phyloP scores from a whole-genome alignment of 2,797 vertebrate species.

The Sparus aurata region DNA sequence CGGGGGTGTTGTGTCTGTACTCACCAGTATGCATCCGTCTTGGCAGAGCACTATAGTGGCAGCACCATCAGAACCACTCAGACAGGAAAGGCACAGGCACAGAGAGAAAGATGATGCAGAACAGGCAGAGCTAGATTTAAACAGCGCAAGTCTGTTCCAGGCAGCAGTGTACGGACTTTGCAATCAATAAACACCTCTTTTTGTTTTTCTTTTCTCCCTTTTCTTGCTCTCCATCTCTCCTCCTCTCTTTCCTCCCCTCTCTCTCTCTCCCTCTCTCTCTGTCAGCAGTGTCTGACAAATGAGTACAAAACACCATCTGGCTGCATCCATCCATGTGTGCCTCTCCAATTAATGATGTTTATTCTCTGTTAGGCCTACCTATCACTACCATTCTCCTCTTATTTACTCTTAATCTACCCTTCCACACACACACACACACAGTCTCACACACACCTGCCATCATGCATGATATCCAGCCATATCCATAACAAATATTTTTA shows the following conservation, averaged over 20 bases:
- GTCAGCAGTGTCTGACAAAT: slow-evolving; percentile 84
- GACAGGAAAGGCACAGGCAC: slow-evolving; percentile 59
- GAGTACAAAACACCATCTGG: slow-evolving; percentile 88
- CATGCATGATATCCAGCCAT: slow-evolving; percentile 52
- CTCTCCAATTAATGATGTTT: slow-evolving; percentile 84
- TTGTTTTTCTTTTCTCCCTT: slow-evolving; percentile 55
- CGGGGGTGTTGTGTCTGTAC: slow-evolving; percentile 78
- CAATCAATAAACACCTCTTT: slow-evolving; percentile 64
- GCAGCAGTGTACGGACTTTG: slow-evolving; percentile 54
- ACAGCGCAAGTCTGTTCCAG: slow-evolving; percentile 65
- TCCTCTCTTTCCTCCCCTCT: slow-evolving; percentile 40
- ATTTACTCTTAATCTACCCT: slow-evolving; percentile 74
- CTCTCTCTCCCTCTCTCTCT: slow-evolving; percentile 48
- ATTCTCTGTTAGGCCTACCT: slow-evolving; percentile 76
- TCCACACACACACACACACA: slow-evolving; percentile 1
- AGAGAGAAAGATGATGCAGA: slow-evolving; percentile 52
- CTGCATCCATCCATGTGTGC: slow-evolving; percentile 80
- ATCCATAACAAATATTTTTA: slow-evolving; percentile 37
- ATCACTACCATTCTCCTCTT: slow-evolving; percentile 70
- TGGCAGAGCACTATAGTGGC: slow-evolving; percentile 67
- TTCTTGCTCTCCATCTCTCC: slow-evolving; percentile 51
- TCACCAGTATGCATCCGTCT: slow-evolving; percentile 76
- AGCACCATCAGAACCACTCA: slow-evolving; percentile 58
- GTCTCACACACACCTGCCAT: slow-evolving; percentile 13
- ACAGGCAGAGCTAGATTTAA: slow-evolving; percentile 59